These are phyloP conservation scores for Barnardius zonarius DNA, from an alignment of 2,113 vertebrate species.

Conservation along the genomic window DNA sequence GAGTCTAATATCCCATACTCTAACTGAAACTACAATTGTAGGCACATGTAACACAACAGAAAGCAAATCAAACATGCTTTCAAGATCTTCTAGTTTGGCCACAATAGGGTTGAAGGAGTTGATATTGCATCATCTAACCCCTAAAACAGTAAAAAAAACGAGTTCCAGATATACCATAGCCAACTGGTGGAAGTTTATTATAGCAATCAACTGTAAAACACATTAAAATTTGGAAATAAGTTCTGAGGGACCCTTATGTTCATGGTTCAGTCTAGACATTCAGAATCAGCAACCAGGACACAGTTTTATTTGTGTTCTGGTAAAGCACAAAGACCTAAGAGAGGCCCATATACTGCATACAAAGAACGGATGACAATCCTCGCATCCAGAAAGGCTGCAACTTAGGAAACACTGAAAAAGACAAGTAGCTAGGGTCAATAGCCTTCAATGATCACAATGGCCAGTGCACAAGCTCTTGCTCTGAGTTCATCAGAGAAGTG, in stretches of 20 bases:
- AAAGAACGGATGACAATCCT: not conserved
- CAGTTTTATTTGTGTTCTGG: not conserved
- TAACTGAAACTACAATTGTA: not conserved
- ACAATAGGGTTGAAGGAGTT: not conserved
- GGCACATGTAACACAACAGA: accelerated
- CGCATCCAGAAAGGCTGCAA: not conserved
- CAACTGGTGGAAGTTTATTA: not conserved
- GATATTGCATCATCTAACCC: not conserved
- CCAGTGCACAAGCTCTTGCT: not conserved
- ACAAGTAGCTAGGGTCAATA: not conserved
- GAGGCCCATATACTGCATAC: not conserved
- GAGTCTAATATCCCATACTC: not conserved
- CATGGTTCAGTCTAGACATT: not conserved
- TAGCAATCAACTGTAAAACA: not conserved
- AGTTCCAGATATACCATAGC: not conserved
- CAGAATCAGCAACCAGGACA: not conserved
- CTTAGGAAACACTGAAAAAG: not conserved
- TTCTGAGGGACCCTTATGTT: not conserved
- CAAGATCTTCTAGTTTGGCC: not conserved
- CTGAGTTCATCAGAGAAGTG: not conserved
- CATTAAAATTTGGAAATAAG: not conserved
- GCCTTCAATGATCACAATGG: not conserved
- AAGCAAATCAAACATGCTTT: not conserved
- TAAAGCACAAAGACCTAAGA: not conserved
- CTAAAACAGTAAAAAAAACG: not conserved